Evolutionary conservation across 2,113 vertebrate species (phyloP), one percentile per base, ranked within the genome.

Genomic region (Coryphaenoides rupestris): DNA sequence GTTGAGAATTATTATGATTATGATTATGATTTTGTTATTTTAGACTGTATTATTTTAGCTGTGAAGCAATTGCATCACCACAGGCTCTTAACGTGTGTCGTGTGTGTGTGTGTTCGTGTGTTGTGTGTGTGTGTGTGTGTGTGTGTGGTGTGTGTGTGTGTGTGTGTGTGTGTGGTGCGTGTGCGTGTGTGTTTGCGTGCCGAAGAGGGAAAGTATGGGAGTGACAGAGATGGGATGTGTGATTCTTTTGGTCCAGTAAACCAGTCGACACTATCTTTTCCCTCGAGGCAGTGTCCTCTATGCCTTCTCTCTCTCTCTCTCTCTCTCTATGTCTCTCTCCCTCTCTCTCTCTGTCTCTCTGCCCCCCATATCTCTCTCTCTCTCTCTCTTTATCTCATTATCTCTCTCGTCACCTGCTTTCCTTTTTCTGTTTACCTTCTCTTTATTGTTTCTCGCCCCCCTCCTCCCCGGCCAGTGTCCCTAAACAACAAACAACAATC

Each of bases 131-230:
- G 26, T 28, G 28, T 33, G 28, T 33, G 3, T 33, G 28, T 9
- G 28, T 33, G 28, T 33, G 28, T 33, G 28, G 28, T 33, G 28
- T 3, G 28, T 33, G 28, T 33, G 26, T 28, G 3, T 28, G 26
- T 28, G 1, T 63, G 54, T 55, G 28, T 47, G 49, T 28, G 26
- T 28, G 53, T 15, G 47, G 45, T 22, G 2, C 23, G 12, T 49
- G 40, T n/a, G 3, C n/a, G 69, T 65, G 58, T 74, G 68, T 75
- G 80, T 84, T 78, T 73, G 81, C 81, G n/a, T n/a, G n/a, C 73
- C 75, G 75, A 62, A 64, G 66, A 76, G 64, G 70, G 76, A 78
- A 70, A 66, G 65, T 33, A 33, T 33, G 2, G n/a, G 46, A 47
- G 16, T 15, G 47, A 49, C 14, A n/a, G 78, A 77, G 68, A 73